Evolutionary conservation across 37 sponge, comb jelly and placozoan species (phyloP), one percentile per base, ranked within the genome.

Genomic region (Aphrocallistes beatrix): DNA sequence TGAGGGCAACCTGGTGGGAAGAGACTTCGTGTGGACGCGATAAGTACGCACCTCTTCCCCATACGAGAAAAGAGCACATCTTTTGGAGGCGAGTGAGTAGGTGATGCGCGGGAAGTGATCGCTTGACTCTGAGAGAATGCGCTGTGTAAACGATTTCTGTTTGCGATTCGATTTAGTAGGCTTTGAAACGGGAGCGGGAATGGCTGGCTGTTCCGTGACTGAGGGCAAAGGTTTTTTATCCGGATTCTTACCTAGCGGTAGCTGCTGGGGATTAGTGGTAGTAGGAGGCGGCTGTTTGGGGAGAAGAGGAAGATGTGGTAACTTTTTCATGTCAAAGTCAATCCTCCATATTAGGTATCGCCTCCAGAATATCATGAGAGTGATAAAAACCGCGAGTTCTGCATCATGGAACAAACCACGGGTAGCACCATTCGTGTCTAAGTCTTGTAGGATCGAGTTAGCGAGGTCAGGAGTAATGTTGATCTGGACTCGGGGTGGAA

Each of bases 391-490:
- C 81, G 84, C 81, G 39, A 97, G 86, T 28, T 90, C 91, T 21
- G 97, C 97, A 30, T 91, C 89, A 83, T 94, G 95, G 85, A 97
- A 97, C 16, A 97, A 86, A 19, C 92, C 89, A 23, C 93, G 51
- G 17, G 88, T 82, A 47, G 93, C 81, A n/a, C 84, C 51, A 36
- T 92, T 93, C 23, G 82, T 51, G 37, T 88, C 50, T 21, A 89
- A 28, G 28, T 86, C 82, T 36, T 90, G 86, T 39, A 92, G 39
- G 28, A 95, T 93, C 13, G 50, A 9, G 1, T 85, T 39, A 3
- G 87, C 96, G 36, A 89, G 38, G 23, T 93, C 90, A 0, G 39
- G n/a, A 13, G 91, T 60, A 34, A 90, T 69, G 39, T 95, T 95
- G 48, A 94, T 85, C 87, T 91, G 92, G 0, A 92, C 83, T 88